A percentile compares a stretch with the other conserved stretches of the same genome.
These are phyloP conservation scores for Elgaria multicarinata DNA, from an alignment of 2,113 vertebrate genomes.

Conservation along the genomic window DNA sequence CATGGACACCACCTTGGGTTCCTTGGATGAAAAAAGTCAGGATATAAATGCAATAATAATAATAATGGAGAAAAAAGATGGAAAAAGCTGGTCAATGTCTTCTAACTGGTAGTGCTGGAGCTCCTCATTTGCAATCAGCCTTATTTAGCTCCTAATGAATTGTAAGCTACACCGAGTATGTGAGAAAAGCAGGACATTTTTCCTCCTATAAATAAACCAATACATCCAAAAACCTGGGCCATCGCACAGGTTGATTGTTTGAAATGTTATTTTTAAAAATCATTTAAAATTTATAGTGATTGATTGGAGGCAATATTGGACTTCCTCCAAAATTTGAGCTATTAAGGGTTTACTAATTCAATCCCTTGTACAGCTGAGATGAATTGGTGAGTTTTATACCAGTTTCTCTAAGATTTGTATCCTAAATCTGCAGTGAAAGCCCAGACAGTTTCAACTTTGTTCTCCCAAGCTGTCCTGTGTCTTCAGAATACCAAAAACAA, in stretches of 20 bases:
- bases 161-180: background rate
- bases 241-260: background rate
- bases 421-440: background rate
- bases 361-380: background rate
- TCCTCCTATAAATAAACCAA: background rate
- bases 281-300: background rate
- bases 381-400: background rate
- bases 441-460: background rate
- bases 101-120: too few species aligned
- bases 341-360: background rate
- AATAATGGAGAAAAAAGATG: too few species aligned
- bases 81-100: too few species aligned
- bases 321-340: background rate
- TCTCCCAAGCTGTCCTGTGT: background rate
- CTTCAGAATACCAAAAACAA: background rate
- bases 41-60: too few species aligned
- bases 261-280: background rate
- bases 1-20: too few species aligned
- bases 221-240: background rate
- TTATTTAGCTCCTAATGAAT: background rate
- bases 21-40: too few species aligned
- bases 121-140: too few species aligned
- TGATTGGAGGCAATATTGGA: background rate
- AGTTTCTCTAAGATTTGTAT: background rate
- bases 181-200: background rate